Evolutionary conservation across 2,113 vertebrate species (phyloP).

Genomic region (Carassius gibelio): DNA sequence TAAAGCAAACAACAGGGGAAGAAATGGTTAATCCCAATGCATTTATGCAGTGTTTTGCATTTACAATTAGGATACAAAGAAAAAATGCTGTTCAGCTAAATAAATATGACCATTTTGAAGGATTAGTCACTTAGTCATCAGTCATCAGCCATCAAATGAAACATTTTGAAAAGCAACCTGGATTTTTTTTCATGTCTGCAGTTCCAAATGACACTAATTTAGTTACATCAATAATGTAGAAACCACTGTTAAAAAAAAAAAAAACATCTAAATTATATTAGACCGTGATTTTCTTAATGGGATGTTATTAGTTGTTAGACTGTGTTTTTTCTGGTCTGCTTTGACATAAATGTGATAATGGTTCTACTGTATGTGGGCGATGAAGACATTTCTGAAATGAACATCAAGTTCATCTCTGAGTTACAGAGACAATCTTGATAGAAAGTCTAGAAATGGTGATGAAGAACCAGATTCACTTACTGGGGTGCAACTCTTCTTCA

Average conservation of each 20-base stretch:
- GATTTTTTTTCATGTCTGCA: background rate
- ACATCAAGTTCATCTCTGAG: background rate
- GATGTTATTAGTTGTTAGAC: background rate
- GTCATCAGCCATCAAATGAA: background rate
- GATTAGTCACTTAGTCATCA: background rate
- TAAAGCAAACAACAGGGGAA: background rate
- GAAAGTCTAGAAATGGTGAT: slow-evolving; percentile 13
- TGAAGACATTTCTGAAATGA: slow-evolving; percentile 1
- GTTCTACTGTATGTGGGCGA: background rate
- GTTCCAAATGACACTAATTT: background rate
- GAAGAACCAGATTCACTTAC: slow-evolving; percentile 76
- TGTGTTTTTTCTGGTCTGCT: background rate
- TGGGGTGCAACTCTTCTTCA: slow-evolving; percentile 95
- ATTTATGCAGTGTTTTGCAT: background rate
- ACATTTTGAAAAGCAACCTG: background rate
- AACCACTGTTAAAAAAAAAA: background rate
- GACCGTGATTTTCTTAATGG: background rate
- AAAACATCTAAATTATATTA: background rate
- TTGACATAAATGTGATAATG: slow-evolving; percentile 20
- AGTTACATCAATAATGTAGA: background rate
- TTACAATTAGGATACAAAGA: background rate
- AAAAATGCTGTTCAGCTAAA: background rate
- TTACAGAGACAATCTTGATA: background rate
- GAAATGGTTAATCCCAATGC: background rate
- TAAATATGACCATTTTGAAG: background rate